These are phyloP conservation scores for Amazona guildingii DNA, from an alignment of 2,113 vertebrate genomes.

Conservation along the genomic window DNA sequence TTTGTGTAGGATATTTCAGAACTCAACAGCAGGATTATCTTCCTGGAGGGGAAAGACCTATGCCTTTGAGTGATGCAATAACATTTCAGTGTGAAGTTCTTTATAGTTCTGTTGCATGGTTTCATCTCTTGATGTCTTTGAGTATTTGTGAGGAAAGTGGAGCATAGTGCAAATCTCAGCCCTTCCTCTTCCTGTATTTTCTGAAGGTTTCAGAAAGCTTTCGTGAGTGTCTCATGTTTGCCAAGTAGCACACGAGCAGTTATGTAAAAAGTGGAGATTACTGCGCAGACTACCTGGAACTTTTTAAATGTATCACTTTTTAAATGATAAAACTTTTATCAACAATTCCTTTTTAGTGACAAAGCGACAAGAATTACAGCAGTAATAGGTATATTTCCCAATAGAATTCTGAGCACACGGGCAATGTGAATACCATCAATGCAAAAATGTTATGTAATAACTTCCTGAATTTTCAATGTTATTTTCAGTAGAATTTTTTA, in stretches of 20 bases:
- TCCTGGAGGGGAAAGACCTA: background rate
- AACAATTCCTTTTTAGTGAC: background rate
- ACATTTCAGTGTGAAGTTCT: background rate
- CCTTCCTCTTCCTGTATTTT: background rate
- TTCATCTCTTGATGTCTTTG: background rate
- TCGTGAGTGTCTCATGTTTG: background rate
- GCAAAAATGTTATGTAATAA: background rate
- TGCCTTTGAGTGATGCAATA: background rate
- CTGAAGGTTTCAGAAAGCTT: background rate
- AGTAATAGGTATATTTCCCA: background rate
- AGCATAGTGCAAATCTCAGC: background rate
- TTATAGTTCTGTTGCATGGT: background rate
- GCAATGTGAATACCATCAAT: background rate
- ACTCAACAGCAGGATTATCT: background rate
- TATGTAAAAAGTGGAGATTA: background rate
- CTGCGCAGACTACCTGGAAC: background rate
- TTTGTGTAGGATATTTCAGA: background rate
- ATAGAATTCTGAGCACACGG: background rate
- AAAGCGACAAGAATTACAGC: background rate
- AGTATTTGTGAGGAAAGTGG: background rate
- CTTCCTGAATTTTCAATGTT: background rate
- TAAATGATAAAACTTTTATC: background rate
- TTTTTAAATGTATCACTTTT: background rate
- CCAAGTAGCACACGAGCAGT: background rate
- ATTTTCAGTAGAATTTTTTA: background rate